A percentile compares a stretch with the other conserved stretches of the same genome.
These are phyloP conservation scores for Nixonia krombeini DNA, from an alignment of 1,140 invertebrate species.

Conservation along the genomic window DNA sequence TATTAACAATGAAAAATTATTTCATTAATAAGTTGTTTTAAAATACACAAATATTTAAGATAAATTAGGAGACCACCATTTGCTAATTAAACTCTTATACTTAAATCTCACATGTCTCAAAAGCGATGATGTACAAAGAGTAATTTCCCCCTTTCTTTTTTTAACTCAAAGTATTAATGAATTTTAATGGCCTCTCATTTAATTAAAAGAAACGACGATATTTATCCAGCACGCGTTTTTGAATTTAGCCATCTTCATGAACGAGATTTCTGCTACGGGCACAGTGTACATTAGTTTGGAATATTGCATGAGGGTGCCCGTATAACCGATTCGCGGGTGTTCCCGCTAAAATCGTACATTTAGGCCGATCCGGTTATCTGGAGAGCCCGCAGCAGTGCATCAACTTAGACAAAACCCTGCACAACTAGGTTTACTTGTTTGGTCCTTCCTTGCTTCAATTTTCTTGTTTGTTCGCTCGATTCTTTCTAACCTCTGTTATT, in stretches of 20 bases:
- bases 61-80: too few species aligned
- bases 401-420: slow-evolving; percentile 49
- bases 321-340: slow-evolving; percentile 53
- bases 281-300: slow-evolving; percentile 55
- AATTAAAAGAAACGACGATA: slow-evolving; percentile 21
- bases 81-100: too few species aligned
- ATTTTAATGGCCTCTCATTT: too few species aligned
- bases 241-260: slow-evolving; percentile 17
- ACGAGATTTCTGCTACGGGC: slow-evolving; percentile 43
- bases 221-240: neutral
- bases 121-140: too few species aligned
- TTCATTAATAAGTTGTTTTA: too few species aligned
- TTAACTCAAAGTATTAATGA: too few species aligned
- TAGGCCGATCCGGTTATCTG: slow-evolving; percentile 61
- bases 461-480: slow-evolving; percentile 3
- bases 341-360: slow-evolving; percentile 60
- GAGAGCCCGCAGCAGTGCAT: slow-evolving; percentile 61
- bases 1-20: too few species aligned
- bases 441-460: slow-evolving; percentile 17
- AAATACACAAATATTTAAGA: too few species aligned
- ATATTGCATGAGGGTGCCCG: slow-evolving; percentile 64
- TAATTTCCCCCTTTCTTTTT: too few species aligned
- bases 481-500: neutral
- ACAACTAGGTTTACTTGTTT: slow-evolving; percentile 33
- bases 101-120: too few species aligned